Conservation (phyloP, 64 coral and sea anemone species). For the Porites lutea region DNA sequence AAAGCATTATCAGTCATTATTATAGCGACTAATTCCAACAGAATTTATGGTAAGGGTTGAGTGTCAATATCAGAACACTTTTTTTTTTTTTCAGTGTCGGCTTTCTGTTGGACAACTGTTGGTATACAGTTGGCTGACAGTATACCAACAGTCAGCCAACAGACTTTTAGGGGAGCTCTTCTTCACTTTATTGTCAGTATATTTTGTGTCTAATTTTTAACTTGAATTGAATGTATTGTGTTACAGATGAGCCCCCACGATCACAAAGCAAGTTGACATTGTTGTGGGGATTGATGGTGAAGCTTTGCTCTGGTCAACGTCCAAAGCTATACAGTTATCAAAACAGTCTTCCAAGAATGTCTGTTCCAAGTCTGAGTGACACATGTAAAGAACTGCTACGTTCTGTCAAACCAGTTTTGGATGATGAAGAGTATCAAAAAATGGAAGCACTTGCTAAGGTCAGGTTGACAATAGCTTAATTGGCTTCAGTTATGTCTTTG, state of each 20-base stretch:
- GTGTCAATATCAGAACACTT: too few species aligned
- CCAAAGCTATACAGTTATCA: conserved; percentile 92
- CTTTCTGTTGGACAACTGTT: too few species aligned
- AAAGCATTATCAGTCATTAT: too few species aligned
- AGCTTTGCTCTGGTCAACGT: conserved; percentile 72
- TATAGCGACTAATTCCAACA: too few species aligned
- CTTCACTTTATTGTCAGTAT: not conserved
- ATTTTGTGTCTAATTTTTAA: not conserved
- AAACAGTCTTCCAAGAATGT: conserved; percentile 94
- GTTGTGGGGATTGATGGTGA: conserved; percentile 85
- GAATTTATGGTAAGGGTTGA: too few species aligned
- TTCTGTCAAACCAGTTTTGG: conserved; percentile 81
- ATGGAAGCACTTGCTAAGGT: conserved; percentile 94
- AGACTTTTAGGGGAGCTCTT: too few species aligned
- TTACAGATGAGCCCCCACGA: conserved; percentile 88
- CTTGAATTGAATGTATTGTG: not conserved
- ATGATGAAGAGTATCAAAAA: conserved; percentile 72
- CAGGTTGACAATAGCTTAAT: not conserved
- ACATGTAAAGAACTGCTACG: conserved; percentile 76
- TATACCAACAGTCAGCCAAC: too few species aligned
- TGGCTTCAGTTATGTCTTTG: too few species aligned
- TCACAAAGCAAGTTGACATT: conserved; percentile 87
- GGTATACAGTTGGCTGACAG: too few species aligned
- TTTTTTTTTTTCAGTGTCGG: too few species aligned
- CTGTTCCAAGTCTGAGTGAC: conserved; percentile 80